A percentile compares a stretch with the other conserved stretches of the same genome.
Conservation (phyloP, 2,888 invertebrate genomes). For the Hirtodrosophila alboralis region DNA sequence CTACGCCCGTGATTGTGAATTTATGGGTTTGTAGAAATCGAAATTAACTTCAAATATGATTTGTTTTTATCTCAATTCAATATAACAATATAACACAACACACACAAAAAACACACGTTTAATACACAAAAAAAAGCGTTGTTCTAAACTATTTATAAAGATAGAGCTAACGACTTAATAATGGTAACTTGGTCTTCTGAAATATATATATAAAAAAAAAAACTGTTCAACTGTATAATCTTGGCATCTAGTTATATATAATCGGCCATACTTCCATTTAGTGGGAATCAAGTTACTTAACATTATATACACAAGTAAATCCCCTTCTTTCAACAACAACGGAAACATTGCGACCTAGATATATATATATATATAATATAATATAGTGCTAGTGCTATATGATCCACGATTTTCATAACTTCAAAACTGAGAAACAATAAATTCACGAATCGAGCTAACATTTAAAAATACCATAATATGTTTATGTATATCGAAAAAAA, state of each 20-base stretch:
- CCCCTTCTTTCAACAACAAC: slow-evolving; percentile 20
- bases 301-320: slow-evolving; percentile 1
- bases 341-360: slow-evolving; percentile 62
- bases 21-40: too few relatives aligned
- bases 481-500: slow-evolving; percentile 14
- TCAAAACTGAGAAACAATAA: slow-evolving; percentile 43
- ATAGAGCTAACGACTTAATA: slow-evolving; percentile 74
- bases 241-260: slow-evolving; percentile 40
- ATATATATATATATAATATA: too few relatives aligned
- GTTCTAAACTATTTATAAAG: slow-evolving; percentile 66
- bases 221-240: slow-evolving; percentile 49
- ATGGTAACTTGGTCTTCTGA: slow-evolving; percentile 75
- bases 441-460: slow-evolving; percentile 45
- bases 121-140: slow-evolving; percentile 31
- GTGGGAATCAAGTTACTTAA: slow-evolving; percentile 57
- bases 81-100: slow-evolving; percentile 3
- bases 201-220: too few relatives aligned
- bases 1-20: too few relatives aligned
- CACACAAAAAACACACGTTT: slow-evolving; percentile 11
- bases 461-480: slow-evolving; percentile 29
- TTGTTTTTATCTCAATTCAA: too few relatives aligned
- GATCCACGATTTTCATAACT: slow-evolving; percentile 46
- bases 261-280: slow-evolving; percentile 46
- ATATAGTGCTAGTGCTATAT: slow-evolving; percentile 18
- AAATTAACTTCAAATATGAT: too few relatives aligned